Conservation (phyloP, 2,113 vertebrate genomes). For the Burhinus bistriatus region DNA sequence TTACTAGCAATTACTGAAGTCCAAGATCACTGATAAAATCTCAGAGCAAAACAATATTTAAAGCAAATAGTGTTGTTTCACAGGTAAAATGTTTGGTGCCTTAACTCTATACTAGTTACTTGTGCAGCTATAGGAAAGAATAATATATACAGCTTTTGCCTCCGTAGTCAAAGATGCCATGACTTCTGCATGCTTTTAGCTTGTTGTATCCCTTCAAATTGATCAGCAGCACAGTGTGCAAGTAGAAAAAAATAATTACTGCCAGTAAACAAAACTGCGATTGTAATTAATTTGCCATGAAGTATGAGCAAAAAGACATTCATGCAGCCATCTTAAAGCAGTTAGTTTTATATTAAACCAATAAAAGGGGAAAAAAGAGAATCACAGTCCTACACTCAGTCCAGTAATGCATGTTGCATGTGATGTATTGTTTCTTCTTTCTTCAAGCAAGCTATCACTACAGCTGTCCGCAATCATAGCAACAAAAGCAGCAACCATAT, state of each 20-base stretch:
- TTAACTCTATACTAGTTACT: neutral
- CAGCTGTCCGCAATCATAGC: constrained; percentile 62
- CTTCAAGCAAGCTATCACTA: constrained; percentile 23
- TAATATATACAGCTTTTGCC: neutral
- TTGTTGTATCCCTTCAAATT: constrained; percentile 27
- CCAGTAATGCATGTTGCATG: constrained; percentile 34
- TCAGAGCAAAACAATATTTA: constrained; percentile 13
- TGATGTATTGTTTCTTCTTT: constrained; percentile 51
- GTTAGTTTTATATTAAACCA: constrained; percentile 18
- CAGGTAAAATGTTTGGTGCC: constrained; percentile 15
- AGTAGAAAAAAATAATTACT: constrained; percentile 37
- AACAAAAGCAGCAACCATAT: constrained; percentile 61
- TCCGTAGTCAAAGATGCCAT: constrained; percentile 35
- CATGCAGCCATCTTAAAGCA: constrained; percentile 34
- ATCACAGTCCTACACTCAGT: neutral
- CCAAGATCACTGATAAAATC: constrained; percentile 45
- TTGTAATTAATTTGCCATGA: constrained; percentile 39
- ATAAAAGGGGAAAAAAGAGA: neutral
- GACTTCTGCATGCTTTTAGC: constrained; percentile 54
- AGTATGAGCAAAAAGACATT: constrained; percentile 21
- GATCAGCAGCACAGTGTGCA: neutral
- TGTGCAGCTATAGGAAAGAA: constrained; percentile 12
- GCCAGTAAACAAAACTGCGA: constrained; percentile 23
- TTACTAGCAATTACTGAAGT: constrained; percentile 61
- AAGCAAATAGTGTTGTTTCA: neutral